phyloP scores from a whole-genome alignment of 2,888 invertebrate species.

The Epiblema foenella region DNA sequence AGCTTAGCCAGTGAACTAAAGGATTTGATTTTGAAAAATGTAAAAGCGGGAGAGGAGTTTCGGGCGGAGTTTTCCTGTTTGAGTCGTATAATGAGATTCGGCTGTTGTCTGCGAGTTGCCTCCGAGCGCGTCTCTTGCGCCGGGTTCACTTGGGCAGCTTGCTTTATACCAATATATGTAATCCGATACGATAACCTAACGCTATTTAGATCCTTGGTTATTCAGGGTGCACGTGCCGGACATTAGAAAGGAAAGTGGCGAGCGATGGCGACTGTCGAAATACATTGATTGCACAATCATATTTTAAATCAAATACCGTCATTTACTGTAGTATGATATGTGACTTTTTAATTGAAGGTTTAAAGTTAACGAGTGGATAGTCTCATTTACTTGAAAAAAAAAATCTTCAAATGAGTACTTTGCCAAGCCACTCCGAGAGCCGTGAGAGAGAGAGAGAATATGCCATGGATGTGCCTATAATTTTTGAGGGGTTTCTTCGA shows the following conservation, averaged over 20 bases:
- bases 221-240: constrained; percentile 12
- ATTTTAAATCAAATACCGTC: no score
- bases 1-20: constrained; percentile 21
- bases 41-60: constrained; percentile 46
- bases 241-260: neutral
- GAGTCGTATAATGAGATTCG: constrained; percentile 52
- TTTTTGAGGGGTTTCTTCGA: no score
- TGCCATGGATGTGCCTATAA: no score
- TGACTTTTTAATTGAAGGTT: no score
- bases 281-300: no score
- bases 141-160: constrained; percentile 6
- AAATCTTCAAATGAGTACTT: no score
- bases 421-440: no score
- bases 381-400: no score
- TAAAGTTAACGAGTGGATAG: no score
- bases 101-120: constrained; percentile 49
- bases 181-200: constrained; percentile 29
- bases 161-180: neutral
- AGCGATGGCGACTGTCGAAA: neutral
- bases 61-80: constrained; percentile 50
- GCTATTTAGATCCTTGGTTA: constrained; percentile 35
- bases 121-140: neutral
- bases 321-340: no score
- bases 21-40: constrained; percentile 49
- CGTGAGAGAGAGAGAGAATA: no score